Conservation (phyloP, 2,797 vertebrate genomes). For the Psittacula echo region DNA sequence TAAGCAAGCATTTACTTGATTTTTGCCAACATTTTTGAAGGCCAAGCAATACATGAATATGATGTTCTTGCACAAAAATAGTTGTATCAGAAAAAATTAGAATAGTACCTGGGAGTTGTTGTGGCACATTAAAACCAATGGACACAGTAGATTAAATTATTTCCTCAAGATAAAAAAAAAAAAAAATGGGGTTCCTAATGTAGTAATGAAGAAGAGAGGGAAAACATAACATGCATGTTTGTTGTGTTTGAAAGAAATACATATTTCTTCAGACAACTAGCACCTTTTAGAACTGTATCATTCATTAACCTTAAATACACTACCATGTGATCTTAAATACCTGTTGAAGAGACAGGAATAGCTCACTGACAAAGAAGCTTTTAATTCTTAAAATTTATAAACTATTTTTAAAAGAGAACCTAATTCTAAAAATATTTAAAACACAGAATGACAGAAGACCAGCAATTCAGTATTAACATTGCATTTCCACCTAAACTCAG, state of each 20-base stretch:
- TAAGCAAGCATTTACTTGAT: background rate
- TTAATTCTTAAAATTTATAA: background rate
- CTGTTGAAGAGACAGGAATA: background rate
- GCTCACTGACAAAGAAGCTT: background rate
- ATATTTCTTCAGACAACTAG: background rate
- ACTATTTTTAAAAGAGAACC: background rate
- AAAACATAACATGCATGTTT: fast-evolving
- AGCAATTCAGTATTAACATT: background rate
- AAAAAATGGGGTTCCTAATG: background rate
- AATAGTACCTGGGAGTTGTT: background rate
- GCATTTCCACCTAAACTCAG: background rate
- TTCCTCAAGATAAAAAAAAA: background rate
- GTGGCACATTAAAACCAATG: background rate
- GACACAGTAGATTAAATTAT: background rate
- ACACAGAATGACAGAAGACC: background rate
- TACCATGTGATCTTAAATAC: background rate
- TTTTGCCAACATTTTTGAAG: background rate
- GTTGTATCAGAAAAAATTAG: background rate
- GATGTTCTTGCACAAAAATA: background rate
- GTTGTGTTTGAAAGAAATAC: background rate
- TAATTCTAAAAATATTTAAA: background rate
- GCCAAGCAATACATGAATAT: background rate
- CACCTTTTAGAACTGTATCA: background rate
- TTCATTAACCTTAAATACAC: background rate
- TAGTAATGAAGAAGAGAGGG: background rate